Evolutionary conservation across 2,888 invertebrate genomes (phyloP).

Genomic region (Elaeidobius kamerunicus): DNA sequence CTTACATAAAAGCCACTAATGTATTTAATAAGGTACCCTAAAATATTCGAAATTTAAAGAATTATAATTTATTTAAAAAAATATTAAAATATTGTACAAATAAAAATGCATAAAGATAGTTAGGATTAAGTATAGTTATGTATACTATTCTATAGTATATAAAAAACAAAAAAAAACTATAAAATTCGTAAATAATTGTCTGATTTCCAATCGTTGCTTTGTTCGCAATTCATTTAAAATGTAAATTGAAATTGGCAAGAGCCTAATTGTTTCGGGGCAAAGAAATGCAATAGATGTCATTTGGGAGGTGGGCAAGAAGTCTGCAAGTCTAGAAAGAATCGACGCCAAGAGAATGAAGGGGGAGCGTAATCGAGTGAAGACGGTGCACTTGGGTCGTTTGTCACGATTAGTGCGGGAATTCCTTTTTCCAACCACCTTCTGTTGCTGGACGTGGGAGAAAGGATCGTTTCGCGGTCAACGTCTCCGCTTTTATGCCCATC

Average conservation of each 20-base stretch:
- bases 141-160: no score
- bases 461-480: conserved; percentile 45
- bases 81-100: no score
- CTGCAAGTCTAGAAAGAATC: not conserved
- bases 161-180: no score
- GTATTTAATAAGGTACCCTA: no score
- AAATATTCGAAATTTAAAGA: no score
- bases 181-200: no score
- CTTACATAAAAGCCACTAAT: no score
- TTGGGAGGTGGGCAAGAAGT: conserved; percentile 14
- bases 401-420: conserved; percentile 46
- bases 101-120: no score
- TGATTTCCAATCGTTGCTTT: no score
- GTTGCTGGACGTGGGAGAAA: conserved; percentile 42
- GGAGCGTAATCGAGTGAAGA: conserved; percentile 41
- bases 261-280: not conserved
- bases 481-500: not conserved
- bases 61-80: no score
- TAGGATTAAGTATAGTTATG: no score
- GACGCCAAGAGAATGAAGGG: conserved; percentile 27
- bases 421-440: conserved; percentile 26
- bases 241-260: not conserved
- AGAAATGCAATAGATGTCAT: conserved; percentile 16
- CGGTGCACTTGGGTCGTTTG: conserved; percentile 43
- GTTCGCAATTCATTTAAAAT: not conserved